Evolutionary conservation across 2,888 invertebrate species (phyloP).

Genomic region (Epirrhoe alternata): DNA sequence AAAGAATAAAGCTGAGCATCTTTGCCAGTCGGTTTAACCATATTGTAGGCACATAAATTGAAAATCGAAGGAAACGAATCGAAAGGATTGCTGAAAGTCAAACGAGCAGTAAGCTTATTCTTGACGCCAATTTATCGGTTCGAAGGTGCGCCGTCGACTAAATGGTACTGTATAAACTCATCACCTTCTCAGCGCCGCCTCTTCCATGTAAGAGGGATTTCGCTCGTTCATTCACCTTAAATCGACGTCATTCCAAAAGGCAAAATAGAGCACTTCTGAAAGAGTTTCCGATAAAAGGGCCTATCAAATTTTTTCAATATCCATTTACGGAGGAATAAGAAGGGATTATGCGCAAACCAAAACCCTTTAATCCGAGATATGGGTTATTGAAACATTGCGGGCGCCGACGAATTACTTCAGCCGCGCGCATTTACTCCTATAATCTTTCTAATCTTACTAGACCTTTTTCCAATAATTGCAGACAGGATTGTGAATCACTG

Average conservation of each 20-base stretch:
- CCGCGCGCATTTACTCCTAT: slow-evolving; percentile 50
- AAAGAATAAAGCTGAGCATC: slow-evolving; percentile 35
- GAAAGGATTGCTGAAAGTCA: slow-evolving; percentile 62
- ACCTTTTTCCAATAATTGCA: slow-evolving; percentile 53
- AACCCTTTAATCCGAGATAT: slow-evolving; percentile 76
- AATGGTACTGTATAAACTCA: slow-evolving; percentile 80
- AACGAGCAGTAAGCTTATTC: slow-evolving; percentile 61
- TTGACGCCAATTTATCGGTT: slow-evolving; percentile 74
- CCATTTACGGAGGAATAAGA: slow-evolving; percentile 80
- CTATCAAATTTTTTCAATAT: slow-evolving; percentile 81
- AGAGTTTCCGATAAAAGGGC: slow-evolving; percentile 78
- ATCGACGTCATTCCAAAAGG: slow-evolving; percentile 79
- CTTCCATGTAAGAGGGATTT: slow-evolving; percentile 80
- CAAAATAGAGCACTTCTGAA: slow-evolving; percentile 80
- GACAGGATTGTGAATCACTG: slow-evolving; percentile 48
- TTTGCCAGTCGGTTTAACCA: slow-evolving; percentile 40
- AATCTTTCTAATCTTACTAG: slow-evolving; percentile 52
- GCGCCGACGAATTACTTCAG: slow-evolving; percentile 65
- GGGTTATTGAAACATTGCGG: slow-evolving; percentile 74
- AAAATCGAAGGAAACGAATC: slow-evolving; percentile 49
- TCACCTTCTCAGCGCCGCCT: slow-evolving; percentile 80
- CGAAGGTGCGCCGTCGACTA: slow-evolving; percentile 78
- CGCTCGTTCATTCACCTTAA: slow-evolving; percentile 83
- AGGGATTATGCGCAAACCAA: slow-evolving; percentile 76
- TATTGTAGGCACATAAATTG: slow-evolving; percentile 45